phyloP scores from a whole-genome alignment of 2,888 invertebrate genomes.

The Cheilosia impressa region DNA sequence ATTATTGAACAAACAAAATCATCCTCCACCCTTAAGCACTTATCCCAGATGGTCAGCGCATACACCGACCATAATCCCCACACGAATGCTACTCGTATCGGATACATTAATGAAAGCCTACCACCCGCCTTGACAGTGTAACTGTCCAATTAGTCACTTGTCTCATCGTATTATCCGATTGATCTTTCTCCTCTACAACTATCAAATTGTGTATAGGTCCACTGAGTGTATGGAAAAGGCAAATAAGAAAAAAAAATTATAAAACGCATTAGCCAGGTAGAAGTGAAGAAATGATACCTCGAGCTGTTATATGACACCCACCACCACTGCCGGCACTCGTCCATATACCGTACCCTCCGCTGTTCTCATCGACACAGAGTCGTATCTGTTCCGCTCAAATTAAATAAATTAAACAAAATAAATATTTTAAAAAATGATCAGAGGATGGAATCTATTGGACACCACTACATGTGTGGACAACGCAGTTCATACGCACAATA shows the following conservation, averaged over 20 bases:
- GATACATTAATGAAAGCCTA: constrained; percentile 64
- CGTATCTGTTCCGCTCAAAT: constrained; percentile 52
- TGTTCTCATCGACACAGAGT: not conserved
- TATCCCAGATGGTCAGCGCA: not conserved
- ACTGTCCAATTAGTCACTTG: constrained; percentile 75
- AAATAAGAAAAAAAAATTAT: constrained; percentile 24
- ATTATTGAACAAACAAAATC: not conserved
- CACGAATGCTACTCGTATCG: constrained; percentile 4
- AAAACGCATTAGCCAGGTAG: constrained; percentile 72
- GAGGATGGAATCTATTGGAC: constrained; percentile 59
- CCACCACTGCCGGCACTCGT: constrained; percentile 15
- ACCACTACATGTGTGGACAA: constrained; percentile 9
- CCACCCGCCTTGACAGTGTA: constrained; percentile 74
- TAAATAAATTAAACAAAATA: constrained; percentile 69
- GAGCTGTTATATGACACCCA: constrained; percentile 68
- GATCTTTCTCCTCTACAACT: constrained; percentile 68
- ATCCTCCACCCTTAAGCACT: constrained; percentile 2
- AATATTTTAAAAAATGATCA: constrained; percentile 59
- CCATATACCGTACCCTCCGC: not conserved
- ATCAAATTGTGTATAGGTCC: constrained; percentile 50
- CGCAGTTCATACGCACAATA: constrained; percentile 42
- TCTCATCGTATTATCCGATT: constrained; percentile 73
- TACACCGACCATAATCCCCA: not conserved
- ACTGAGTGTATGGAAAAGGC: constrained; percentile 5
- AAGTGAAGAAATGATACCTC: constrained; percentile 66